Base-by-base conservation (phyloP, 2,888 invertebrate species). In the Lepidocyrtinus sp. region DNA sequence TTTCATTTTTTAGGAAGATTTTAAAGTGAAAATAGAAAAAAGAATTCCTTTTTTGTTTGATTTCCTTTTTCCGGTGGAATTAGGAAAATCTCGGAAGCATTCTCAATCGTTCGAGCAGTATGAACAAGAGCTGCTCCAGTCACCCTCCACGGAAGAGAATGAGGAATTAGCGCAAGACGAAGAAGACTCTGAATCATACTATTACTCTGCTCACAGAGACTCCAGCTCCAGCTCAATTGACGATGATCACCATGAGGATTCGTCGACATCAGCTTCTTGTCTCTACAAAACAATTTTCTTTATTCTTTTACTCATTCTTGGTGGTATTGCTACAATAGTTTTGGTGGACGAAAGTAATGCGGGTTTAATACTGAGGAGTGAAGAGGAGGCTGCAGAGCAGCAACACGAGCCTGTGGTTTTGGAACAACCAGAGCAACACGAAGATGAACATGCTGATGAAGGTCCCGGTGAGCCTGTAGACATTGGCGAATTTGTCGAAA, bases 291-390 rank as follows among this genome's bases (percentile, higher is more conserved):
- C 70, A 0, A 70, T 75, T n/a, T 75, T 75, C 21, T 50, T 75
- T 25, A 46, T 75, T 24, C n/a, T 75, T 0, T 27, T 75, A 3
- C 26, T 75, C 1, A 75, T 75, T 21, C 64, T 75, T 9, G 75
- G 75, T 12, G 75, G 75, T 2, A 75, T 75, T 1, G 75, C 75
- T 1, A 75, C 75, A 0, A 75, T 75, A 17, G 75, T 75, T 15
- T 21, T 75, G 1, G 69, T 75, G 5, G 75, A 75, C 17, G 75
- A 75, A 15, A 72, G 15, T 45, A 45, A 19, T 67, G 46, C 25
- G 25, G 24, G 62, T 3, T 64, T 22, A 36, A 7, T 26, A 67
- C n/a, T 12, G 55, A 25, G 27, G 21, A 62, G 59, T 9, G 65
- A 61, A 22, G 45, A 69, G 26, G 22, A 69, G 55, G 17, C 50